These are phyloP conservation scores for Apotomis capreana DNA, from an alignment of 2,888 invertebrate species.

Conservation along the genomic window DNA sequence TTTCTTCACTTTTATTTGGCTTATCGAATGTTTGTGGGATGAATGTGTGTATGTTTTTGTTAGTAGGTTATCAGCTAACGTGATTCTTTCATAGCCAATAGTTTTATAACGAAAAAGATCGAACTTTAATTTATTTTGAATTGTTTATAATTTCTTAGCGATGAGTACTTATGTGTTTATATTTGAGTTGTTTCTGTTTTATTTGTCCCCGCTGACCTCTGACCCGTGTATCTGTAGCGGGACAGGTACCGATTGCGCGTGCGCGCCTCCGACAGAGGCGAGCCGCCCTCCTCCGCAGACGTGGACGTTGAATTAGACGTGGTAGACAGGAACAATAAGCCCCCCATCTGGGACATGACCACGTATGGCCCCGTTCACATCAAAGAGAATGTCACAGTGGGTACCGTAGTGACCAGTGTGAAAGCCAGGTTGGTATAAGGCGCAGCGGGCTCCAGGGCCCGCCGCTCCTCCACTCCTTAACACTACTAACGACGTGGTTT, in stretches of 20 bases:
- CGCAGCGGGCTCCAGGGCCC: conserved; percentile 79
- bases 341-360: conserved; percentile 97
- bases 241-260: conserved; percentile 98
- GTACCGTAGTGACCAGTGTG: conserved; percentile 98
- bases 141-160: conserved; percentile 70
- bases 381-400: conserved; percentile 99
- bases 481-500: conserved; percentile 87
- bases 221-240: conserved; percentile 93
- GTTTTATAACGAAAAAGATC: conserved; percentile 68
- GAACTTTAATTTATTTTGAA: conserved; percentile 62
- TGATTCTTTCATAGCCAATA: conserved; percentile 58
- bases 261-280: conserved; percentile 97
- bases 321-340: conserved; percentile 99
- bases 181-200: conserved; percentile 84
- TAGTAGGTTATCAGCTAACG: conserved; percentile 48
- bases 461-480: conserved; percentile 81
- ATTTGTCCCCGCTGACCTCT: conserved; percentile 87
- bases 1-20: conserved; percentile 75
- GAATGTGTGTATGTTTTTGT: conserved; percentile 60
- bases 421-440: conserved; percentile 97
- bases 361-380: conserved; percentile 99
- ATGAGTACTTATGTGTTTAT: conserved; percentile 80
- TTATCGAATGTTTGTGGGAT: conserved; percentile 74
- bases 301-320: conserved; percentile 99
- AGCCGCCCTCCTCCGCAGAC: conserved; percentile 95